Conservation (phyloP, 1,140 invertebrate genomes). For the Macrobrachium rosenbergii region DNA sequence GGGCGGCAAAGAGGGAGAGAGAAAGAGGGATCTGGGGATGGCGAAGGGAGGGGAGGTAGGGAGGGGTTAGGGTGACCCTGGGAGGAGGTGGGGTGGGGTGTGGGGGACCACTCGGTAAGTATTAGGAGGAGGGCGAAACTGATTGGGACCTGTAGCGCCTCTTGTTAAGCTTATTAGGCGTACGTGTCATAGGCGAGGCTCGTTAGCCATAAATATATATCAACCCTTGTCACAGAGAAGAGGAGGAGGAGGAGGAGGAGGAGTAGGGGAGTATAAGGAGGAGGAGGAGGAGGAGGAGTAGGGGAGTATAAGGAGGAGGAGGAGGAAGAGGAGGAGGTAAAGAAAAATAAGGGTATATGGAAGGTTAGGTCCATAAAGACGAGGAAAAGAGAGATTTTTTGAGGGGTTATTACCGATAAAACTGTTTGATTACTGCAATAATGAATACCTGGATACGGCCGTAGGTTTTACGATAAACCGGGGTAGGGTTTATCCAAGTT, state of each 20-base stretch:
- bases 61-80: neutral
- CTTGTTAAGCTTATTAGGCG: slow-evolving; percentile 23
- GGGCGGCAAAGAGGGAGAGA: neutral
- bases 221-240: neutral
- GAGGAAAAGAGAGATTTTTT: neutral
- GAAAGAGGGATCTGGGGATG: neutral
- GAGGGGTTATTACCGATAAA: neutral
- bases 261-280: neutral
- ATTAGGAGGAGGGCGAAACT: neutral
- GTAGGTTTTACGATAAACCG: no score
- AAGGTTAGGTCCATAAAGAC: neutral
- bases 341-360: neutral
- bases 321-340: neutral
- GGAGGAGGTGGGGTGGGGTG: neutral
- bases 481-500: no score
- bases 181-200: slow-evolving; percentile 2
- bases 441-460: no score
- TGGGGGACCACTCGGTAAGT: neutral
- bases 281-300: neutral
- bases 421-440: neutral
- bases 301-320: neutral
- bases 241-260: no score
- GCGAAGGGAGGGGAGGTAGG: neutral
- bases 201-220: slow-evolving; percentile 33
- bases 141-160: neutral